Evolutionary conservation across 1,140 invertebrate genomes (phyloP).

Genomic region (Drosophila pandora): DNA sequence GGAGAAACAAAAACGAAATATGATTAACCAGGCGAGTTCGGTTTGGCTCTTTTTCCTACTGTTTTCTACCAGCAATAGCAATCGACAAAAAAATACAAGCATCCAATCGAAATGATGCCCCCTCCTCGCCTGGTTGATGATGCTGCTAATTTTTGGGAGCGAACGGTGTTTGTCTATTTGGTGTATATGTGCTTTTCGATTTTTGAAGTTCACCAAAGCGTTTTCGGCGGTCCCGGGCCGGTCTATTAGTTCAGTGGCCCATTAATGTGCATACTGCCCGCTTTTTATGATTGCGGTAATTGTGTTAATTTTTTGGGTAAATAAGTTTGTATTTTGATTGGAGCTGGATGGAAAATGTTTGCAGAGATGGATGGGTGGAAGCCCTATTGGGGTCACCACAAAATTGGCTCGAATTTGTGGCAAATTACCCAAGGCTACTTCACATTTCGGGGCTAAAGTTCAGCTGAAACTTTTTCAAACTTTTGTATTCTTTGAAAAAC

Average conservation of each 20-base stretch:
- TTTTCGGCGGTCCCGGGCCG: constrained; percentile 36
- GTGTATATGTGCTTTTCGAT: constrained; percentile 11
- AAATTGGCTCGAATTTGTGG: constrained; percentile 28
- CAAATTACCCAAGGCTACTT: constrained; percentile 6
- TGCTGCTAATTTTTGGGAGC: constrained; percentile 75
- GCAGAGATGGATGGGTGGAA: constrained; percentile 1
- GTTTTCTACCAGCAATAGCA: constrained; percentile 34
- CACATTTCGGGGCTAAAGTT: background rate
- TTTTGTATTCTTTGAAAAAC: background rate
- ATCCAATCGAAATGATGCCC: constrained; percentile 48
- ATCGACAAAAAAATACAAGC: constrained; percentile 29
- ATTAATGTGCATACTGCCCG: constrained; percentile 73
- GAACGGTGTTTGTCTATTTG: constrained; percentile 11
- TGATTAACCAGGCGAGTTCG: constrained; percentile 43
- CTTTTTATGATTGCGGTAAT: constrained; percentile 70
- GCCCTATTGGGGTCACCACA: constrained; percentile 56
- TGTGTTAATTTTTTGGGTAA: constrained; percentile 70
- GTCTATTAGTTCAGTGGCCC: constrained; percentile 80
- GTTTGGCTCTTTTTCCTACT: constrained; percentile 46
- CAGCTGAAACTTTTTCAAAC: background rate
- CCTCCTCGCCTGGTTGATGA: constrained; percentile 54
- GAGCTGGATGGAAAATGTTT: constrained; percentile 1
- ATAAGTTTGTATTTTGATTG: constrained; percentile 54
- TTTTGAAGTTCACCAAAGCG: constrained; percentile 68
- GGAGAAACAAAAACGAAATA: constrained; percentile 35